Base-by-base conservation (phyloP, 1,140 invertebrate genomes). In the Apis florea region DNA sequence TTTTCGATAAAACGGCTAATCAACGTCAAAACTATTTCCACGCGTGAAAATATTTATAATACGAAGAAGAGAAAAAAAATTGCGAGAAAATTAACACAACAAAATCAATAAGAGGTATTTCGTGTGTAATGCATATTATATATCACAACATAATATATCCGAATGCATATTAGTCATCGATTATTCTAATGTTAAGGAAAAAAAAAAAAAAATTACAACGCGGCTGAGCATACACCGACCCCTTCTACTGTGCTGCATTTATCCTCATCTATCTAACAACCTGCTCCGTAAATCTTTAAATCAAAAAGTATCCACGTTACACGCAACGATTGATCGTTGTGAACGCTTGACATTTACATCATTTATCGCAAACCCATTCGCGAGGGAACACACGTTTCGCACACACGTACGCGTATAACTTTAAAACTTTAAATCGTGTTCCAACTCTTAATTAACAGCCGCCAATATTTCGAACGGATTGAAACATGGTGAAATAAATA, bases 181-280 rank as follows among this genome's bases (percentile, higher is more conserved):
- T 40, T 40, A 40, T 40, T 40, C 31, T 40, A 40, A 40, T 6
- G 31, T 40, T 40, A 9, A 63, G 4, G 21, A 8, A 1, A 11
- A 19, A 40, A 58, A 56, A n/a, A n/a, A 53, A 58, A 66, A 15
- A 51, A 51, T n/a, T 17, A 6, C 56, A n/a, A 54, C 26, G 12
- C 6, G 83, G 88, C 71, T 66, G 82, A 69, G 67, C 72, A 53
- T 51, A n/a, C 71, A 59, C 49, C 66, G 86, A 64, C 72, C 72
- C 51, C 74, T 80, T 84, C 83, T 73, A 88, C 79, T 88, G 63
- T 13, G 51, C 21, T 61, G 74, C 26, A 49, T 31, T 67, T 84
- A 73, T 83, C 68, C 75, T 54, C 15, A 81, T 69, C 72, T 63
- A 79, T 75, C 61, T 49, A 85, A 64, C 58, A 40, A 53, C 63